Conservation (phyloP, 2,888 invertebrate genomes). For the Sialis lutaria region DNA sequence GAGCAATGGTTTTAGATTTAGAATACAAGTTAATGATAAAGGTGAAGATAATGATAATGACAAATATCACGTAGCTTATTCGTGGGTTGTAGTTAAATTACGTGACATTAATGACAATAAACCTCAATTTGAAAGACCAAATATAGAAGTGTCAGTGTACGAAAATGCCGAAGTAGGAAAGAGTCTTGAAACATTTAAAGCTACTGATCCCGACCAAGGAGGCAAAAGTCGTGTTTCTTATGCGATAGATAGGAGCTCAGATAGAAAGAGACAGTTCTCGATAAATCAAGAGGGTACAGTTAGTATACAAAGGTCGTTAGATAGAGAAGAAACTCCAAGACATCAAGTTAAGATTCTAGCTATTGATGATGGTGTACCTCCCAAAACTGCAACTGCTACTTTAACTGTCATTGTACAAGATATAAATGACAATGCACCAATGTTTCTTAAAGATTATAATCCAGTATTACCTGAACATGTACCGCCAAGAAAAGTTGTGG, state of each 20-base stretch:
- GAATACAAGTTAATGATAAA: conserved; percentile 87
- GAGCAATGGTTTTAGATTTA: conserved; percentile 87
- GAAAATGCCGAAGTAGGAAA: conserved; percentile 88
- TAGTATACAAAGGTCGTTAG: conserved; percentile 79
- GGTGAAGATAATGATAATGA: conserved; percentile 93
- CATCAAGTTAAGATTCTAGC: conserved; percentile 94
- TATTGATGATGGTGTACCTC: conserved; percentile 85
- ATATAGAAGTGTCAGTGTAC: conserved; percentile 79
- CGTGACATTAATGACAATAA: conserved; percentile 96
- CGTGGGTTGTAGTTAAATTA: conserved; percentile 85
- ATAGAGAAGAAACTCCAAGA: conserved; percentile 85
- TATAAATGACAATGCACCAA: conserved; percentile 89
- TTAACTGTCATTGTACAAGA: conserved; percentile 88
- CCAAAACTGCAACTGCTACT: conserved; percentile 86
- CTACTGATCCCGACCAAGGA: conserved; percentile 90
- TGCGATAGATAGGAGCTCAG: conserved; percentile 81
- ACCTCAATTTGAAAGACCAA: conserved; percentile 84
- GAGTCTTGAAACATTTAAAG: conserved; percentile 82
- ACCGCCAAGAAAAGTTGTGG: conserved; percentile 78
- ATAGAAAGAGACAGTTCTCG: conserved; percentile 82
- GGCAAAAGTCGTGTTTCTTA: conserved; percentile 84
- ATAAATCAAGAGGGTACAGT: conserved; percentile 92
- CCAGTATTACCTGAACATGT: conserved; percentile 89
- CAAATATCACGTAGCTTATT: conserved; percentile 91
- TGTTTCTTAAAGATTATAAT: conserved; percentile 80